Base-by-base conservation (phyloP, 2,113 vertebrate genomes). In the Syngnathus scovelli region DNA sequence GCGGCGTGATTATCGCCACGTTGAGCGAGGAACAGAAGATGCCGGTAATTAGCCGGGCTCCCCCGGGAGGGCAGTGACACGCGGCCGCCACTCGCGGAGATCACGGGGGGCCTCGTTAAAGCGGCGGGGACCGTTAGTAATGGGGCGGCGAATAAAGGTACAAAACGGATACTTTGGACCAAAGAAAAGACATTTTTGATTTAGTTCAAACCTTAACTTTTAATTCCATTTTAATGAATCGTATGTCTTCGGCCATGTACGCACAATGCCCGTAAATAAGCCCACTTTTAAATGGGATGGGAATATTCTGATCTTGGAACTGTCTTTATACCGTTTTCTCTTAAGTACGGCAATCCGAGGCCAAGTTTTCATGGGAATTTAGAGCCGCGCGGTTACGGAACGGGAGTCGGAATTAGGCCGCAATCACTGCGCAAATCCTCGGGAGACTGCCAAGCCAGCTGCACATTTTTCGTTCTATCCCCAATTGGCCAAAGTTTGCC, bases 81-180 rank as follows among this genome's bases (percentile, higher is more conserved):
- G 93, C 92, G 93, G 91, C 92, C 94, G 93, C 94, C 92, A 92
- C 94, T 95, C 93, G 92, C 89, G 89, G 84, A 84, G 91, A 95
- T 95, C 96, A 93, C 94, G 91, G 86, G 94, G 27, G 94, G 94
- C 93, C 90, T 96, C 95, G 96, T 97, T 96, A 98, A 95, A 95
- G 94, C 92, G 88, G 91, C 92, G 92, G 93, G 94, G 95, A 95
- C 95, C 94, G 94, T 98, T 95, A 95, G 96, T 98, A 98, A 96
- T 96, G 95, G 94, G 92, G 92, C 92, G 92, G 94, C 92, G 93
- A 94, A 94, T 95, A 94, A 96, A 98, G 93, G 93, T 91, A 93
- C 55, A 7, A 55, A 27, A 23, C 13, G 23, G 12, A 55, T 13
- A 21, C n/a, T 8, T 52, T 49, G 19, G 6, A n/a, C 19, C 49